Evolutionary conservation across 2,797 vertebrate species (phyloP).

Genomic region (Pseudopleuronectes americanus): DNA sequence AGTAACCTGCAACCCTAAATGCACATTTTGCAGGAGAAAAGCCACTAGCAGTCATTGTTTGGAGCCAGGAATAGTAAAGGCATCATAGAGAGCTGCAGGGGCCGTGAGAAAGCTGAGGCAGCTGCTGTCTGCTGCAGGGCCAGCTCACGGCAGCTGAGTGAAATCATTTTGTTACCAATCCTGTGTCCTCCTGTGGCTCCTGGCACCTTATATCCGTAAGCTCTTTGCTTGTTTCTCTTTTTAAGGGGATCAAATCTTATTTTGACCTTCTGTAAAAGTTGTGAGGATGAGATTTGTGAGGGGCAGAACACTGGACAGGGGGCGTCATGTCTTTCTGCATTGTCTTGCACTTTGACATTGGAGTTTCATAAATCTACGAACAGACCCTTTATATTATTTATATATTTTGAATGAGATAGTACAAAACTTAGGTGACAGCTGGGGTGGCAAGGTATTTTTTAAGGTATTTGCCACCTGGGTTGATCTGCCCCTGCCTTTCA

Average conservation of each 20-base stretch:
- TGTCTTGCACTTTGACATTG: too few relatives aligned
- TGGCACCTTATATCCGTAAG: not conserved
- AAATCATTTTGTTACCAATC: not conserved
- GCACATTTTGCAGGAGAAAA: not conserved
- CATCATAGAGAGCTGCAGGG: too few relatives aligned
- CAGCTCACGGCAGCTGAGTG: too few relatives aligned
- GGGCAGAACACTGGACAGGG: too few relatives aligned
- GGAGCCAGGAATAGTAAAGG: too few relatives aligned
- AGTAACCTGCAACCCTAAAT: not conserved
- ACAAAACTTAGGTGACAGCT: not conserved
- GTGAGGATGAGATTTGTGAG: not conserved
- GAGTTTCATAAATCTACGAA: too few relatives aligned
- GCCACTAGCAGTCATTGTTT: not conserved
- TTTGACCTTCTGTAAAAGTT: not conserved
- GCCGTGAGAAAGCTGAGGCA: not conserved
- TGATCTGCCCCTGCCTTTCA: slow-evolving; percentile 27
- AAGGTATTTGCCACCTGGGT: not conserved
- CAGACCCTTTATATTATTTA: too few relatives aligned
- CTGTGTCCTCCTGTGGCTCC: not conserved
- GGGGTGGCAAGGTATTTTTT: too few relatives aligned
- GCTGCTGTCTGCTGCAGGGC: not conserved
- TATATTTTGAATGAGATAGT: too few relatives aligned
- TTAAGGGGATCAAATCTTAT: not conserved
- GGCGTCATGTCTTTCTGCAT: too few relatives aligned
- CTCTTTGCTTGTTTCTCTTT: not conserved